phyloP scores from a whole-genome alignment of 2,797 vertebrate species.

The Philypnodon macrostomus region DNA sequence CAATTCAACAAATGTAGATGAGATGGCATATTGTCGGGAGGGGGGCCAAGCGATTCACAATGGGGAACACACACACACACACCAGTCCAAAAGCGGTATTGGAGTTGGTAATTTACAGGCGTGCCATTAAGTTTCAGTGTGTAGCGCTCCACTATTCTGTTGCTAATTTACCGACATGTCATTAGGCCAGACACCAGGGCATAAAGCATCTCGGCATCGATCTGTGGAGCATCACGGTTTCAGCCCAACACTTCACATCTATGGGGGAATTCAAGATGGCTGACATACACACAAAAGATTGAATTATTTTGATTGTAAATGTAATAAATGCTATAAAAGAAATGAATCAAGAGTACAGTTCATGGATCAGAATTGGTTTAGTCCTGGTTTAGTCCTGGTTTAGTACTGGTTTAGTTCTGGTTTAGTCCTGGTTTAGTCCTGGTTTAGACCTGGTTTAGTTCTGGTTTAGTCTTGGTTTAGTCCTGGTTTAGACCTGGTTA shows the following conservation, averaged over 20 bases:
- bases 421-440: no score
- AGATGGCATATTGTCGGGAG: constrained; percentile 28
- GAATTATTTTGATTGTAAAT: no score
- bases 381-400: no score
- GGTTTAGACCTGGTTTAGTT: no score
- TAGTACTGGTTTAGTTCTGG: no score
- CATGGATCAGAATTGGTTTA: no score
- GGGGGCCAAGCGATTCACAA: constrained; percentile 49
- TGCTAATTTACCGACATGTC: constrained; percentile 80
- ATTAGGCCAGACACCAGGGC: constrained; percentile 76
- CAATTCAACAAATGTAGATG: constrained; percentile 63
- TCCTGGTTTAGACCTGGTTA: no score
- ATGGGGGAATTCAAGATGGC: constrained; percentile 30
- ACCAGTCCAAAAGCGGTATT: constrained; percentile 57
- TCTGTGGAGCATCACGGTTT: constrained; percentile 53
- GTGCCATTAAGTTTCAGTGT: constrained; percentile 67
- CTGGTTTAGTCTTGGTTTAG: no score
- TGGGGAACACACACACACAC: constrained; percentile 58
- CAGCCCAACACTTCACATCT: constrained; percentile 53
- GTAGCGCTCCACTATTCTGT: constrained; percentile 61
- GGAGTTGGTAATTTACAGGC: constrained; percentile 65
- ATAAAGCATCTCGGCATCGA: constrained; percentile 80
- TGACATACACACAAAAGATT: constrained; percentile 15
- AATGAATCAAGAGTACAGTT: no score
- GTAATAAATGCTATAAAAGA: no score